These are phyloP conservation scores for Calosoma granatense DNA, from an alignment of 1,140 invertebrate genomes.

Conservation along the genomic window DNA sequence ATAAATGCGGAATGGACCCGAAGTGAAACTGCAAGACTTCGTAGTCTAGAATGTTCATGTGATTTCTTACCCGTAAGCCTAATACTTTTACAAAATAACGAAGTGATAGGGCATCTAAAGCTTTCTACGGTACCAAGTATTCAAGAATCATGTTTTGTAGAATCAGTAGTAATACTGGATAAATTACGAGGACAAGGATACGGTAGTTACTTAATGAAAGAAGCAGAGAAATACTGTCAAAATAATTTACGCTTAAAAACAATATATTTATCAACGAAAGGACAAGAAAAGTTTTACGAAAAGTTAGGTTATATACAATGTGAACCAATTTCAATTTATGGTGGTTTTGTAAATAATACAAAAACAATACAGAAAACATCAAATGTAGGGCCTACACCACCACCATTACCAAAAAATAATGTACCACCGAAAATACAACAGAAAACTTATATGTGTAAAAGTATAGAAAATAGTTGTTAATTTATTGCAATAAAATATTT, in stretches of 20 bases:
- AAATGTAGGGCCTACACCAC: slow-evolving; percentile 4
- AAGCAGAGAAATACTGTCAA: slow-evolving; percentile 57
- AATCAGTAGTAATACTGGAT: slow-evolving; percentile 65
- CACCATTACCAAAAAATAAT: slow-evolving; percentile 4
- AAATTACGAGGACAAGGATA: slow-evolving; percentile 56
- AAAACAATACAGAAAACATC: background rate
- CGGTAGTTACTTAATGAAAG: slow-evolving; percentile 57
- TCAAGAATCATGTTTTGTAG: slow-evolving; percentile 57
- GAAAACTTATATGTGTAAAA: slow-evolving; percentile 30
- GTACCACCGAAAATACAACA: slow-evolving; percentile 3
- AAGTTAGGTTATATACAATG: slow-evolving; percentile 63
- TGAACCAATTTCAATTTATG: slow-evolving; percentile 57
- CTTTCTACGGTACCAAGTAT: slow-evolving; percentile 54
- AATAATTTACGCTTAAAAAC: slow-evolving; percentile 45
- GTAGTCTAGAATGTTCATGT: slow-evolving; percentile 55
- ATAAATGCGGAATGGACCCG: slow-evolving; percentile 74
- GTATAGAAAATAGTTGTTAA: slow-evolving; percentile 12
- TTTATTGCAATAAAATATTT: background rate
- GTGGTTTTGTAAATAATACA: slow-evolving; percentile 29
- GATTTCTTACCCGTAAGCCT: slow-evolving; percentile 61
- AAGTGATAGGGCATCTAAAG: slow-evolving; percentile 65
- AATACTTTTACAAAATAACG: slow-evolving; percentile 47
- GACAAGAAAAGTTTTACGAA: slow-evolving; percentile 63
- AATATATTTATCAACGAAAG: slow-evolving; percentile 64
- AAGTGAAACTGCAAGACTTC: slow-evolving; percentile 60